Evolutionary conservation across 2,113 vertebrate species (phyloP), one percentile per base, ranked within the genome.

Genomic region (Asarcornis scutulata): DNA sequence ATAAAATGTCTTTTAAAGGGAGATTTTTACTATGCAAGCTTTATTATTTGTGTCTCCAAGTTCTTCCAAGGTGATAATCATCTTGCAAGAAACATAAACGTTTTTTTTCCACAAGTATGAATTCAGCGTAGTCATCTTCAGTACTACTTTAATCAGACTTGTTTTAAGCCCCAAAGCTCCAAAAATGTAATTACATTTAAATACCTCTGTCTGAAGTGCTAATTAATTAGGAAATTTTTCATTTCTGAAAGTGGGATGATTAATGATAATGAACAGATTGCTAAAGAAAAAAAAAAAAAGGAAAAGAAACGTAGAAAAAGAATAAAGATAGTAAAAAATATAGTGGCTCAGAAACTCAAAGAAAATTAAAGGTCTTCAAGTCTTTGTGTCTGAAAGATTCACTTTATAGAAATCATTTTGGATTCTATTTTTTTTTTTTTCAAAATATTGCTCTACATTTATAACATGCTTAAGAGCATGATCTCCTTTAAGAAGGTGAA

Each of bases 161-260:
- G 14, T 83, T 91, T 68, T 56, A 86, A 86, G 59, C 14, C 48
- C 21, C 29, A 78, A 81, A 88, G 5, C n/a, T 75, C n/a, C 16
- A 67, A 78, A 88, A 59, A 74, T 29, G 34, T 52, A 86, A 83
- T 38, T 81, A 32, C 32, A 94, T 92, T 86, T 84, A 91, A 95
- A 87, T 79, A 64, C 15, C 27, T 72, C 60, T 67, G 42, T 84
- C 74, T 91, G 75, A 95, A 91, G 67, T 76, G 66, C 27, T 88
- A 87, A 91, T 82, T 87, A 93, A 72, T 76, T 82, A 68, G 36
- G 48, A 89, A 44, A 2, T 7, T 55, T 93, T 91, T 85, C 21
- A 83, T 82, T 88, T 95, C 77, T 88, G 78, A 94, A 96, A 94
- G 75, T 6, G 6, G 13, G 12, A 29, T 66, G 59, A 80, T 86